These are phyloP conservation scores for Collichthys lucidus DNA, from an alignment of 2,113 vertebrate species.

Conservation along the genomic window DNA sequence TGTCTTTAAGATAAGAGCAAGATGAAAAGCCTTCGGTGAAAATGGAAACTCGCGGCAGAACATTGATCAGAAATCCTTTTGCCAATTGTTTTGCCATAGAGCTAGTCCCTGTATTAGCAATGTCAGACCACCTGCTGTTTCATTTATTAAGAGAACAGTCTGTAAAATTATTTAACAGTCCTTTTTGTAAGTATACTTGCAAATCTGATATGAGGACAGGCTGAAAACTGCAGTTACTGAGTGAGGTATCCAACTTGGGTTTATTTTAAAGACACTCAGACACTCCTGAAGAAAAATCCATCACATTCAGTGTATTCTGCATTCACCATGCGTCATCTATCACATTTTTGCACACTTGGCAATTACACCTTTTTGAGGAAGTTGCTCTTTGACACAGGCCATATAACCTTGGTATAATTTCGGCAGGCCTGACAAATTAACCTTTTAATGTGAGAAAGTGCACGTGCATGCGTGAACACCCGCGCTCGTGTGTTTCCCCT, in stretches of 20 bases:
- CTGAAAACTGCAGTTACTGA: slow-evolving; percentile 27
- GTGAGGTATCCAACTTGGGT: slow-evolving; percentile 27
- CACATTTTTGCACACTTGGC: slow-evolving; percentile 43
- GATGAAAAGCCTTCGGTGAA: neutral
- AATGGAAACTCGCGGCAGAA: slow-evolving; percentile 7
- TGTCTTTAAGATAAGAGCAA: neutral
- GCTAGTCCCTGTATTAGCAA: neutral
- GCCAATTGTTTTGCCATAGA: neutral
- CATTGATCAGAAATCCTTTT: neutral
- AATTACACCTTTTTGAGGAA: slow-evolving; percentile 42
- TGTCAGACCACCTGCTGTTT: slow-evolving; percentile 27
- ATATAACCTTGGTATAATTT: slow-evolving; percentile 42
- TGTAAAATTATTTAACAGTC: neutral
- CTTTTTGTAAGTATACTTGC: slow-evolving; percentile 18
- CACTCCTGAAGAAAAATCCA: slow-evolving; percentile 38
- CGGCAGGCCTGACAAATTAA: slow-evolving; percentile 37
- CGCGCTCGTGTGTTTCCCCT: slow-evolving; percentile 26
- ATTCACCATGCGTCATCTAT: slow-evolving; percentile 23
- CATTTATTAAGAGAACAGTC: slow-evolving; percentile 15
- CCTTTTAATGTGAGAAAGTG: slow-evolving; percentile 39
- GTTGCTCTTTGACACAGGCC: slow-evolving; percentile 20
- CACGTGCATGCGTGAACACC: slow-evolving; percentile 10
- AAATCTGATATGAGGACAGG: slow-evolving; percentile 33
- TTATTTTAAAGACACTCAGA: slow-evolving; percentile 20
- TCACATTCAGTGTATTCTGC: slow-evolving; percentile 27